Evolutionary conservation across 2,888 invertebrate species (phyloP).

Genomic region (Morpho achilles): DNA sequence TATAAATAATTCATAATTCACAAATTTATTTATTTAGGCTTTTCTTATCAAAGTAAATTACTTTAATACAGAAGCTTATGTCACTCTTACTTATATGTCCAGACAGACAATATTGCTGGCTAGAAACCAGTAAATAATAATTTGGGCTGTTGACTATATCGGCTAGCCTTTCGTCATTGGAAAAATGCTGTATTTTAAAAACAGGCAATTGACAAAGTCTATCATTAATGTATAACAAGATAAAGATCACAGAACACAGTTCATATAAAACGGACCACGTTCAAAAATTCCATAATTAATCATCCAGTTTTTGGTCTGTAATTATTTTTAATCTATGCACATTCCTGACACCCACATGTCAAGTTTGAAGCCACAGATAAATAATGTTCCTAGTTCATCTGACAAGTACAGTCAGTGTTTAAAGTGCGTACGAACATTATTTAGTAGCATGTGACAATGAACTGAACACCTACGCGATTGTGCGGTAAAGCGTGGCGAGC

Average conservation of each 20-base stretch:
- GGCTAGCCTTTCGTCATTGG: too few relatives aligned
- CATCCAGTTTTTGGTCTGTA: constrained; percentile 22
- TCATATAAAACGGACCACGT: constrained; percentile 10
- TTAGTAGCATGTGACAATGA: constrained; percentile 25
- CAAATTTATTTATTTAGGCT: too few relatives aligned
- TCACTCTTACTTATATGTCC: too few relatives aligned
- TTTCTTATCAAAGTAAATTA: too few relatives aligned
- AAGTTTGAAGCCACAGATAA: constrained; percentile 17
- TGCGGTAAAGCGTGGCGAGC: constrained; percentile 28
- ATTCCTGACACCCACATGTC: constrained; percentile 35
- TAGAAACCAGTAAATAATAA: too few relatives aligned
- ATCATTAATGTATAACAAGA: constrained; percentile 14
- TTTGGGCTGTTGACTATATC: too few relatives aligned
- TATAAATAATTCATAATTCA: too few relatives aligned
- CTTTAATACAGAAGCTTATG: too few relatives aligned
- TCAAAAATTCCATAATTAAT: constrained; percentile 18
- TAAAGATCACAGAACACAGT: constrained; percentile 7
- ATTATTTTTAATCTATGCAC: constrained; percentile 35
- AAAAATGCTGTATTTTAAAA: constrained; percentile 3
- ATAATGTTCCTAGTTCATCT: constrained; percentile 7
- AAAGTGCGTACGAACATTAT: constrained; percentile 22
- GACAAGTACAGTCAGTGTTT: constrained; percentile 13
- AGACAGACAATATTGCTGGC: too few relatives aligned
- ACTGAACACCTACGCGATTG: constrained; percentile 25
- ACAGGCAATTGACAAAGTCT: constrained; percentile 4